These are phyloP conservation scores for Lasioglossum morio DNA, from an alignment of 2,888 invertebrate genomes.

Conservation along the genomic window DNA sequence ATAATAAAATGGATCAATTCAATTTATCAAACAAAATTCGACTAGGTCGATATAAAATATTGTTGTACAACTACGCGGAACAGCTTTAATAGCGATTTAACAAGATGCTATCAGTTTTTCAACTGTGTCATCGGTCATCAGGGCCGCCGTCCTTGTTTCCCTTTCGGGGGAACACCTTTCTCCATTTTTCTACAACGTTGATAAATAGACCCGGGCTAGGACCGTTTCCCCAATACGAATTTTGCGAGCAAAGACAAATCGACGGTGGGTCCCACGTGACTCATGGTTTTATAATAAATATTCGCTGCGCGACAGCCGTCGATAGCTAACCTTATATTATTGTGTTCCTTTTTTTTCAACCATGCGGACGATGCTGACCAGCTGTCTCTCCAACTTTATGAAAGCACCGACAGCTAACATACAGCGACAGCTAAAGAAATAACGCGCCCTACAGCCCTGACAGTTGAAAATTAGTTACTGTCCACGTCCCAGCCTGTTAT, in stretches of 20 bases:
- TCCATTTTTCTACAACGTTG: conserved; percentile 58
- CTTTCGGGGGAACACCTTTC: conserved; percentile 25
- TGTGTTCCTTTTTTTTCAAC: conserved; percentile 46
- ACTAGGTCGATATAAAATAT: not conserved
- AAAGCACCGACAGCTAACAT: not conserved
- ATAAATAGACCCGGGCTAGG: conserved; percentile 71
- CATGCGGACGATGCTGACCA: not conserved
- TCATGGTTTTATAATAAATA: conserved; percentile 74
- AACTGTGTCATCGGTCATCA: conserved; percentile 61
- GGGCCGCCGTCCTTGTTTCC: conserved; percentile 20
- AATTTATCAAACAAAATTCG: not conserved
- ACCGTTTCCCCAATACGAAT: conserved; percentile 65
- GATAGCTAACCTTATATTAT: conserved; percentile 46
- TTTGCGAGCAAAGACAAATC: conserved; percentile 74
- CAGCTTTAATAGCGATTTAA: conserved; percentile 57
- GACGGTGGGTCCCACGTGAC: conserved; percentile 71
- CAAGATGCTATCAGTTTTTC: conserved; percentile 55
- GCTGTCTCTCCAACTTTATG: not conserved
- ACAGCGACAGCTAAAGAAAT: not conserved
- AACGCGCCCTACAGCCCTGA: not conserved
- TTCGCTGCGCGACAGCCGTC: conserved; percentile 61
- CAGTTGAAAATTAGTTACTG: not conserved
- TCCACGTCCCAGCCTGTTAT: not conserved
- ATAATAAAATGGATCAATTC: not conserved
- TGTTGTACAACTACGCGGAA: conserved; percentile 1